A percentile compares a stretch with the other conserved stretches of the same genome.
Evolutionary conservation across 2,113 vertebrate species (phyloP).

Genomic region (Trematomus loennbergii): DNA sequence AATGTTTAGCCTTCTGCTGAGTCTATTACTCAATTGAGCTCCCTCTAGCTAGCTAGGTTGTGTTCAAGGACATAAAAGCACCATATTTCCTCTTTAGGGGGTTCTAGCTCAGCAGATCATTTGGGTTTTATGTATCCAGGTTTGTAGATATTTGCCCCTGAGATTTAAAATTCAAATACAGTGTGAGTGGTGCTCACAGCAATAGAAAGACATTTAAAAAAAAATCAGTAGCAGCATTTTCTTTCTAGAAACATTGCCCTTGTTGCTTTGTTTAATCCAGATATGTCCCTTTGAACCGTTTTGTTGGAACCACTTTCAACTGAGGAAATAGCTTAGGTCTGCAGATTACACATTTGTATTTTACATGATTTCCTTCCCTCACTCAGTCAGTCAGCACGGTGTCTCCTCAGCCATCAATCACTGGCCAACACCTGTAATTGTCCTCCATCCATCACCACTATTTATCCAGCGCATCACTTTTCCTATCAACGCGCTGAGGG

Average conservation of each 20-base stretch:
- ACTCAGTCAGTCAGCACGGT: conserved; percentile 21
- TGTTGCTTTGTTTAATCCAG: neutral
- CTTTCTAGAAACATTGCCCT: neutral
- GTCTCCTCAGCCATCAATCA: conserved; percentile 42
- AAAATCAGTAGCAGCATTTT: neutral
- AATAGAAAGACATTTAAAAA: neutral
- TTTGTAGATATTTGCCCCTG: neutral
- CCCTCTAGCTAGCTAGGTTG: neutral
- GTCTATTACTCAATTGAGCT: neutral
- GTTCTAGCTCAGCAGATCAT: neutral
- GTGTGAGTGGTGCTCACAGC: neutral
- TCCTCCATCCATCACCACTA: conserved; percentile 51
- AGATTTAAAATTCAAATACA: neutral
- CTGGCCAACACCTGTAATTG: conserved; percentile 45
- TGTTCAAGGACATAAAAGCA: neutral
- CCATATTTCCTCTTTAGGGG: neutral
- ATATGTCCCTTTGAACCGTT: neutral
- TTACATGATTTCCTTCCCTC: conserved; percentile 12
- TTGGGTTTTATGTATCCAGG: neutral
- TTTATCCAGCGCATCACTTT: conserved; percentile 23
- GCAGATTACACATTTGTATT: neutral
- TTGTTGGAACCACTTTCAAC: neutral
- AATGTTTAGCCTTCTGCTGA: neutral
- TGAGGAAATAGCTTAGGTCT: neutral
- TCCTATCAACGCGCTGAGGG: conserved; percentile 11